Percentiles rank a stretch among this genome's conserved stretches.
phyloP scores from a whole-genome alignment of 2,888 invertebrate genomes.

The Parnassius glacialis region DNA sequence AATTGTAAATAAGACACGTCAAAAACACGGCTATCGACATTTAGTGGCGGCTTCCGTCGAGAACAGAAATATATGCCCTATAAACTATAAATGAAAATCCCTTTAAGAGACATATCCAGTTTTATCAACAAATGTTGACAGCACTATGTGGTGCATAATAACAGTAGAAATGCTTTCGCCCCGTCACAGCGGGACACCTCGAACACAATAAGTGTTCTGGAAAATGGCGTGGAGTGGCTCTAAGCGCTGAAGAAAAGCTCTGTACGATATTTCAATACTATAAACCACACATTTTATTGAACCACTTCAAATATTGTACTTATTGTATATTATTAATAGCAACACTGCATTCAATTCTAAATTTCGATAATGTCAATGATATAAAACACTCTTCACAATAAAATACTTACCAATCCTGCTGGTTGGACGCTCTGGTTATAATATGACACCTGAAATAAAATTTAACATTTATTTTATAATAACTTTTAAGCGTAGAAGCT shows the following conservation, averaged over 20 bases:
- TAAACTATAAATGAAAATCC: no score
- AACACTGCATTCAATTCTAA: background rate
- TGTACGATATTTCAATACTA: slow-evolving; percentile 9
- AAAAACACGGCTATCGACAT: no score
- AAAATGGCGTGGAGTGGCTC: slow-evolving; percentile 7
- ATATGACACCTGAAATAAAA: slow-evolving; percentile 13
- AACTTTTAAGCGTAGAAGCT: background rate
- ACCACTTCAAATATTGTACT: slow-evolving; percentile 5
- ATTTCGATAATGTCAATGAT: background rate
- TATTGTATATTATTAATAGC: background rate
- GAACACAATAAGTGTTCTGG: slow-evolving; percentile 12
- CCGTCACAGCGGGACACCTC: slow-evolving; percentile 12
- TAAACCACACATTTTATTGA: slow-evolving; percentile 6
- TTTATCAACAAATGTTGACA: slow-evolving; percentile 6
- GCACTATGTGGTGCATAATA: background rate
- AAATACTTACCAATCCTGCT: slow-evolving; percentile 18
- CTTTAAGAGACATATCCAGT: no score
- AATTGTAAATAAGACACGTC: no score
- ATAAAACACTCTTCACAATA: background rate
- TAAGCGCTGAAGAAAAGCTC: slow-evolving; percentile 3
- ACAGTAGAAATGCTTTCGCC: slow-evolving; percentile 13
- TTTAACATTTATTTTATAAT: background rate
- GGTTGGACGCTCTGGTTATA: background rate
- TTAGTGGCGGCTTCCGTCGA: no score
- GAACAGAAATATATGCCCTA: no score